Evolutionary conservation across 2,113 vertebrate genomes (phyloP), one percentile per base, ranked within the genome.

Genomic region (Phrynosoma platyrhinos): DNA sequence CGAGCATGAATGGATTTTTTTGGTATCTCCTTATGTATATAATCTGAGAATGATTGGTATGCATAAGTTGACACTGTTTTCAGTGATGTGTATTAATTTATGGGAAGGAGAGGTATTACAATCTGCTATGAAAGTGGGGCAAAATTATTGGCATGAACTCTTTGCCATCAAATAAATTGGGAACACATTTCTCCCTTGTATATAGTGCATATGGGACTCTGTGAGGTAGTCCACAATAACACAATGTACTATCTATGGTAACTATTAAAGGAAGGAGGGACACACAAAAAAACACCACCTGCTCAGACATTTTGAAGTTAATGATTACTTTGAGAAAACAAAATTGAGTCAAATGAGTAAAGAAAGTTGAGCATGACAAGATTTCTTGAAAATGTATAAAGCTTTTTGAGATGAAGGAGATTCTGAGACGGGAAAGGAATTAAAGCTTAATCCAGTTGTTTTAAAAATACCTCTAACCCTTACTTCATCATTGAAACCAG

Each of bases 371-470:
- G 85, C 69, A 18, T 66, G 7, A 9, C 77, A 69, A 4, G 42
- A 81, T 36, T 86, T 89, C 2, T 13, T 92, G 87, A 83, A 82
- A 86, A 84, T 77, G 84, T 78, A 42, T 0, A 0, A 53, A 81
- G 14, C 79, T 4, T 82, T 40, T 81, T 80, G 21, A 55, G 42
- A 3, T 1, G 72, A 75, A 77, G 27, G 13, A 62, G 72, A 81
- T 81, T 88, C 5, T 71, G 13, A 86, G 84, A n/a, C 3, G 77
- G 1, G 25, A 82, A 42, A 88, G 80, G n/a, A 71, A 62, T 0
- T 72, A 84, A 82, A 88, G 9, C 42, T 88, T 87, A 32, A 77
- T n/a, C 27, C 16, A 66, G 5, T 64, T 47, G 42, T 30, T 14
- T 74, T 75, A 1, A 71, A 62, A 79, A 36, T 69, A 80, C 66